Evolutionary conservation across 2,113 vertebrate genomes (phyloP), one percentile per base, ranked within the genome.

Genomic region (Chaetodon auriga): DNA sequence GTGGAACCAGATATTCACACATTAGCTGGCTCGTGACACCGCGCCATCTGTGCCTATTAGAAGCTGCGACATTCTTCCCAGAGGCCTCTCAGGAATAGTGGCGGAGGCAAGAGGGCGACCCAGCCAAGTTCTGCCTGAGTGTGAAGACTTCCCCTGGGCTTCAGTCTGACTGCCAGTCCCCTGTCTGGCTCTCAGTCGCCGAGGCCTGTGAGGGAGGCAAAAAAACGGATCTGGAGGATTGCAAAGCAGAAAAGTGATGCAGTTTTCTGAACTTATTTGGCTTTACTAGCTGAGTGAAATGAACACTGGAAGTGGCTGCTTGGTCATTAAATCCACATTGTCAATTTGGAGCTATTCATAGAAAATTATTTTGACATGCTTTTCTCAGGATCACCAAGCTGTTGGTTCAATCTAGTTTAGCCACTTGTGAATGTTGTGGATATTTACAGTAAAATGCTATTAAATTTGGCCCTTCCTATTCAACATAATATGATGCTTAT

Each of bases 31-130:
- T 86, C 64, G 36, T 83, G 87, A 85, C 83, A 77, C 68, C 14
- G 6, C 10, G 72, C 93, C 92, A 92, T 94, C 90, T 93, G 93
- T 88, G 81, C 78, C 88, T 88, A 85, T 92, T 93, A 90, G 90
- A 89, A 88, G 88, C 92, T 86, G 88, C 81, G 65, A 89, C 89
- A 80, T 80, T 83, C 63, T 23, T 87, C 83, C 75, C 16, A 0
- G 38, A 75, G 83, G 75, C 78, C 82, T 74, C 41, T 4, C 69
- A 73, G 79, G 79, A 79, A 81, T 51, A 51, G 45, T 11, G 66
- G 69, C n/a, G 45, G 63, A 82, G 87, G 80, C 64, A 23, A n/a
- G 61, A 30, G 75, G 80, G 19, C 64, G 82, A 87, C 77, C 71
- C 36, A 83, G 86, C 87, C 88, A 92, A 87, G 83, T 58, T 80